Base-by-base conservation (phyloP, 2,113 vertebrate species). In the Syngnathoides biaculeatus region DNA sequence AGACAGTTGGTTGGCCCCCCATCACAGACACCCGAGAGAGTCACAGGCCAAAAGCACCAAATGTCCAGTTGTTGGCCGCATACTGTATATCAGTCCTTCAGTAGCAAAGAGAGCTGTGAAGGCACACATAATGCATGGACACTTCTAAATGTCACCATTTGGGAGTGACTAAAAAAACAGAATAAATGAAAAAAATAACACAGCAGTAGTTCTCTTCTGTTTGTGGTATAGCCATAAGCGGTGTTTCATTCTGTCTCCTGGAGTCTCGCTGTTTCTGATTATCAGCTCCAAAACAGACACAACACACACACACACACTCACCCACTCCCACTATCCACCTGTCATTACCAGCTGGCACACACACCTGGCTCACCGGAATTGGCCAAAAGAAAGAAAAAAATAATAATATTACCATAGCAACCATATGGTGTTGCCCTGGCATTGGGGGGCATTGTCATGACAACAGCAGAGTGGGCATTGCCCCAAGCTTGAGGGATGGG, bases 311-410 rank as follows among this genome's bases (percentile, higher is more conserved):
- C 63, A 67, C 70, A 69, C 80, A 68, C 68, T 20, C 74, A 70
- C 83, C 78, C 74, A 70, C 81, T 79, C 87, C 80, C 87, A 86
- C 84, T 66, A 72, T 82, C 82, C 86, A 90, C 88, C 88, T 90
- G 88, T 84, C 86, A 2, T 70, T 56, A 86, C 88, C 88, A 90
- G 87, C 86, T 89, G 88, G 87, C 88, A 79, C 67, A 84, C 80
- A 90, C 86, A 90, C 88, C 86, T 89, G 84, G 79, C 80, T 81
- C 73, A 48, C 52, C 15, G n/a, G 64, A 78, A 58, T 43, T 64
- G 13, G 84, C 55, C 85, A 86, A 52, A 52, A 52, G 20, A n/a
- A n/a, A 30, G 8, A 27, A 27, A 20, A 11, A 65, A 15, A 0
- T n/a, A n/a, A n/a, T n/a, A n/a, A n/a, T n/a, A 75, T 90, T 80